Evolutionary conservation across 2,888 invertebrate species (phyloP), one percentile per base, ranked within the genome.

Genomic region (Ectemnius cavifrons): DNA sequence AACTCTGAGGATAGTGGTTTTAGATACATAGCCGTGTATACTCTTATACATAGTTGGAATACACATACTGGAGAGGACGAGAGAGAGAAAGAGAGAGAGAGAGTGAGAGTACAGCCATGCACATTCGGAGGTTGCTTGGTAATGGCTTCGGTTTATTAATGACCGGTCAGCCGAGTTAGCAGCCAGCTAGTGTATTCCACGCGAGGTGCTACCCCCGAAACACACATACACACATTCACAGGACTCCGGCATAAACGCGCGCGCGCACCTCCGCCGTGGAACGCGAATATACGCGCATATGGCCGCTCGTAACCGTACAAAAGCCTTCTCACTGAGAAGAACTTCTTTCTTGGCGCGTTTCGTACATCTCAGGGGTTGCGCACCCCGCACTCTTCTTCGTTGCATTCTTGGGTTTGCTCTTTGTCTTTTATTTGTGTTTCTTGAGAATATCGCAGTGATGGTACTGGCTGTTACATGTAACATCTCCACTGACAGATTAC

Each of bases 131-230:
- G 83, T 76, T 82, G 87, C 85, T 83, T 84, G 85, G 88, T 89
- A 90, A 90, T 90, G 89, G 89, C 87, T 89, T 82, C 86, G 86
- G 87, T 89, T 90, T 90, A 90, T 90, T 90, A 90, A 90, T 90
- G 90, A 89, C 89, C 87, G 89, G 89, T 90, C 89, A 89, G 89
- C 87, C 85, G 87, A 86, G 84, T 84, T 85, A 82, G 85, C 85
- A 82, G 78, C 82, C 82, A 78, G 78, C 81, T 84, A 85, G 86
- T 86, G 86, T 86, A 84, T 83, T 83, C 84, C 84, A 80, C 85
- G 82, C 84, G 37, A 37, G 78, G 75, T 75, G 82, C 78, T 82
- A 77, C 79, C 76, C 52, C 71, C 73, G 69, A 70, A 72, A 78
- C 75, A 76, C 73, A 80, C 63, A 27, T 66, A 67, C 65, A 65